Percentiles rank a stretch among this genome's conserved stretches.
Conservation (phyloP, 2,888 invertebrate species). For the Adela reaumurella region DNA sequence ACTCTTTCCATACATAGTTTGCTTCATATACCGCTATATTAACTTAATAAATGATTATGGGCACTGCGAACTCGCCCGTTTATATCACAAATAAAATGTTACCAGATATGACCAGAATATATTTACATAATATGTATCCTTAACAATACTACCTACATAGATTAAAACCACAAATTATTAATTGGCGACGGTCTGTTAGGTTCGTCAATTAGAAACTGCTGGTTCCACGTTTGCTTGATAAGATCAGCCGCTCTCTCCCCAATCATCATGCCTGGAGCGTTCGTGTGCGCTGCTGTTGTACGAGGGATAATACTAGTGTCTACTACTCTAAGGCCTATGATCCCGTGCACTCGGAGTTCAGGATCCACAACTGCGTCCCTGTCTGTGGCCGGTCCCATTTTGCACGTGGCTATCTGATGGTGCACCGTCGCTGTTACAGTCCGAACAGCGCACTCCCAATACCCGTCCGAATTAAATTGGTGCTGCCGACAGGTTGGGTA, state of each 20-base stretch:
- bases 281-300: constrained; percentile 53
- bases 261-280: constrained; percentile 59
- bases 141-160: too few relatives aligned
- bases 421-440: constrained; percentile 44
- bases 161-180: too few relatives aligned
- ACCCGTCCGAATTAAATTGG: constrained; percentile 45
- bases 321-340: constrained; percentile 46
- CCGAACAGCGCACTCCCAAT: constrained; percentile 57
- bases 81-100: too few relatives aligned
- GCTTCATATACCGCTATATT: too few relatives aligned
- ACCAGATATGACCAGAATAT: too few relatives aligned
- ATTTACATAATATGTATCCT: too few relatives aligned
- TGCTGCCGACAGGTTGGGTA: constrained; percentile 38
- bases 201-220: too few relatives aligned
- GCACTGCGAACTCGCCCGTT: too few relatives aligned
- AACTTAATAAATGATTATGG: too few relatives aligned
- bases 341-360: constrained; percentile 47
- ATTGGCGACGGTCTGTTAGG: too few relatives aligned
- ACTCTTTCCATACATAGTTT: too few relatives aligned
- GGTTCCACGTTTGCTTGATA: constrained; percentile 39
- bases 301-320: constrained; percentile 59
- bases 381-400: constrained; percentile 57
- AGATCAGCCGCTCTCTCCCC: constrained; percentile 61
- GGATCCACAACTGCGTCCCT: constrained; percentile 52
- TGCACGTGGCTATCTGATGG: constrained; percentile 56